Base-by-base conservation (phyloP, 2,113 vertebrate species). In the Nipponia nippon region DNA sequence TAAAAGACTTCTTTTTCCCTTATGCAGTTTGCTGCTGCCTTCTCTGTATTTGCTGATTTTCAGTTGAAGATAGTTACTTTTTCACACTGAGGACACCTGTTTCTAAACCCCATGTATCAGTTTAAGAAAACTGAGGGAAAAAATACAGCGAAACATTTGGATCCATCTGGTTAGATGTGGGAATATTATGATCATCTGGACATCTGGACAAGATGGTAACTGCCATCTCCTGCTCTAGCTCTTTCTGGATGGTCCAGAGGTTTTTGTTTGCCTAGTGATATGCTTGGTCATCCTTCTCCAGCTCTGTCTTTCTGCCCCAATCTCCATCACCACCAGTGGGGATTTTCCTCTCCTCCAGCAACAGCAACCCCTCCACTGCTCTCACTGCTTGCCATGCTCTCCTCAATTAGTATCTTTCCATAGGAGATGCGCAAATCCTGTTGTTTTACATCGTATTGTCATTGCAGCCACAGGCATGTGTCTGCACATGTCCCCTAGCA, bases 141-240 rank as follows among this genome's bases (percentile, higher is more conserved):
- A 72, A 55, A 42, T 21, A 47, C 25, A 21, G 42, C 0, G 9
- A 62, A 95, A 94, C 96, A 95, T 89, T 93, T 87, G 93, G 77
- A 82, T 84, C 91, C 94, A 94, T 89, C 88, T 95, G 95, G 89
- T 79, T 76, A 27, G 70, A 93, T 82, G 73, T 72, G 56, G 87
- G 89, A 97, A 95, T 1, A 20, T 67, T 95, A 22, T 11, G 32
- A 76, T 87, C 36, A 53, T 49, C 29, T 75, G 82, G 66, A 91
- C 84, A 83, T 94, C 94, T 77, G 87, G 69, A n/a, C 62, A 58
- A 69, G 58, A 79, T 38, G 75, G 80, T 42, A 73, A 89, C 49
- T 2, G 2, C 72, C 56, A 84, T 79, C 80, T 38, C 42, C 44
- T 63, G 19, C 34, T 85, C 30, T 29, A 27, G 19, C 30, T 46